phyloP scores from a whole-genome alignment of 2,797 vertebrate species.

The Sebastolobus altivelis region DNA sequence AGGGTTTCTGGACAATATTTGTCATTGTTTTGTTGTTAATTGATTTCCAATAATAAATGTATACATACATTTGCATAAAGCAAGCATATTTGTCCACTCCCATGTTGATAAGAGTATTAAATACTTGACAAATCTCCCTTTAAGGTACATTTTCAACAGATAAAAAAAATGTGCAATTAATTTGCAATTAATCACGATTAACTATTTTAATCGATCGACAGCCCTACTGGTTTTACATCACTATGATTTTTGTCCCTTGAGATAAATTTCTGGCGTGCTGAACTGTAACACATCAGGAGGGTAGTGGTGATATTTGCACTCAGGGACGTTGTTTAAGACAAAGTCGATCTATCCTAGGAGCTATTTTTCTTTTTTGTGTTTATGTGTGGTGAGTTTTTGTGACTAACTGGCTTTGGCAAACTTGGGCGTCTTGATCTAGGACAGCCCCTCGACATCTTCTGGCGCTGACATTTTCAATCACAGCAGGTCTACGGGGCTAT shows the following conservation, averaged over 20 bases:
- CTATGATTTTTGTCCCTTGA: not conserved
- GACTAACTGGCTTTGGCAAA: constrained; percentile 30
- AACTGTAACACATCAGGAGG: not conserved
- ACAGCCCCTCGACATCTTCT: constrained; percentile 45
- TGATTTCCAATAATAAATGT: too few species aligned
- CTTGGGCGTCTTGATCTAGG: constrained; percentile 26
- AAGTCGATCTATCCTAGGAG: not conserved
- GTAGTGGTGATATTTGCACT: not conserved
- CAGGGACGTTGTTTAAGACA: constrained; percentile 4
- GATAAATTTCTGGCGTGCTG: not conserved
- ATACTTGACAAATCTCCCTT: too few species aligned
- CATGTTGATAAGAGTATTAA: too few species aligned
- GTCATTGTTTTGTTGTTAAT: too few species aligned
- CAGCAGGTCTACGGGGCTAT: constrained; percentile 45
- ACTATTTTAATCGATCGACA: too few species aligned
- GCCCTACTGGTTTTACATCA: not conserved
- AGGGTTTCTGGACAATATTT: too few species aligned
- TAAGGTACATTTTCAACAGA: too few species aligned
- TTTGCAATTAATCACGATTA: too few species aligned
- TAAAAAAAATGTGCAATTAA: too few species aligned
- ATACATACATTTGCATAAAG: too few species aligned
- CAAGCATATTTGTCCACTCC: too few species aligned
- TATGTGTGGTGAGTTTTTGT: constrained; percentile 12
- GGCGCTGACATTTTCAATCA: constrained; percentile 56
- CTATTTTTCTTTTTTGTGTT: not conserved